phyloP scores from a whole-genome alignment of 1,140 invertebrate genomes.

The Drosophila murphyi region DNA sequence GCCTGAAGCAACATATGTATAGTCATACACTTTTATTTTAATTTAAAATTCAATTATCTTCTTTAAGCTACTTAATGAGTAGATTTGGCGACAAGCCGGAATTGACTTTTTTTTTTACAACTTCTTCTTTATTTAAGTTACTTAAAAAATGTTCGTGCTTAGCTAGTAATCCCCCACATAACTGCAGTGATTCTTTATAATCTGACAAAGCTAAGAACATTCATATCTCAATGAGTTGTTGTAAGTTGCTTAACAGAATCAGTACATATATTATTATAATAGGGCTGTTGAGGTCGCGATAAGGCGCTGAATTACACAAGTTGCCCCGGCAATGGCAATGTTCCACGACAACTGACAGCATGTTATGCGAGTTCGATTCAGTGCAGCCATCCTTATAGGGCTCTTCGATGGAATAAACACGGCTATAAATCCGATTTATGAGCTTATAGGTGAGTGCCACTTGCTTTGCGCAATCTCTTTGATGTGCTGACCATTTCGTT shows the following conservation, averaged over 20 bases:
- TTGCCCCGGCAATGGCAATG: conserved; percentile 48
- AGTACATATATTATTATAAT: conserved; percentile 3
- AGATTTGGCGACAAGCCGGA: conserved; percentile 29
- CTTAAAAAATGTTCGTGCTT: conserved; percentile 12
- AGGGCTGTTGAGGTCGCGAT: conserved; percentile 7
- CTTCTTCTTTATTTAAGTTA: not conserved
- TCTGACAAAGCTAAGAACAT: conserved; percentile 12
- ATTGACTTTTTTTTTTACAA: conserved; percentile 16
- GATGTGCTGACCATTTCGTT: conserved; percentile 5
- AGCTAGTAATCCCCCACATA: conserved; percentile 9
- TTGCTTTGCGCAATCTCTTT: conserved; percentile 47
- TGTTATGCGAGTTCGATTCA: not conserved
- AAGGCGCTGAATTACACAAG: conserved; percentile 45
- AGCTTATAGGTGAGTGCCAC: not conserved
- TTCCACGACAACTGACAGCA: not conserved
- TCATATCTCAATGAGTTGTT: conserved; percentile 2
- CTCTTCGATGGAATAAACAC: not conserved
- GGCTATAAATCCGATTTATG: no score
- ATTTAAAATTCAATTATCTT: conserved; percentile 44
- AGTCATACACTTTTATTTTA: conserved; percentile 39
- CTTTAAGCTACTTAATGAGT: conserved; percentile 53
- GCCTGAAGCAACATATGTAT: not conserved
- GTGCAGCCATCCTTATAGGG: conserved; percentile 42
- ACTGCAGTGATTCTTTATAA: conserved; percentile 6
- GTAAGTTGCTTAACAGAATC: conserved; percentile 19